Evolutionary conservation across 2,113 vertebrate genomes (phyloP).

Genomic region (Onychostoma macrolepis): DNA sequence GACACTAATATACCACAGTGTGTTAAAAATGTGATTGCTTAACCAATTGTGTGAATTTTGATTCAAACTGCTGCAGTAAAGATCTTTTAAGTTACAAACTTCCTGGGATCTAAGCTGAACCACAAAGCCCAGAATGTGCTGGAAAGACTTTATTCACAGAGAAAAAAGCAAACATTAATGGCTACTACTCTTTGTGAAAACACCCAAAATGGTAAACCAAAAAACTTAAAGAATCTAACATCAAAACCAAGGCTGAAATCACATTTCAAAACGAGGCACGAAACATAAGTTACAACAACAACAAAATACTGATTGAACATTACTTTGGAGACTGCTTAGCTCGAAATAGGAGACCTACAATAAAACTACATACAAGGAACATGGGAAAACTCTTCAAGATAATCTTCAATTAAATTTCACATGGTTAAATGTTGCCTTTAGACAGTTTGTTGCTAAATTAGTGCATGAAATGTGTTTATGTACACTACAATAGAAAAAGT

Average conservation of each 20-base stretch:
- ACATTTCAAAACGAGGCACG: not conserved
- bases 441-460: no score
- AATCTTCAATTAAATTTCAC: no score
- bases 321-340: no score
- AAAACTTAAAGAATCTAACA: not conserved
- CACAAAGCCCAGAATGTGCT: not conserved
- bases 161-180: not conserved
- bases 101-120: not conserved
- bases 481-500: no score
- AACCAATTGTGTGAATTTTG: not conserved
- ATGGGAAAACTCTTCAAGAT: no score
- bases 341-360: no score
- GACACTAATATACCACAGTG: not conserved
- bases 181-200: not conserved
- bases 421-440: no score
- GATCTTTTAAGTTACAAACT: not conserved
- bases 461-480: no score
- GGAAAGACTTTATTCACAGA: not conserved
- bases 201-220: not conserved
- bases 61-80: not conserved
- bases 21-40: not conserved
- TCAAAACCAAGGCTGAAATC: not conserved
- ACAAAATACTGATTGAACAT: not conserved
- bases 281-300: not conserved
- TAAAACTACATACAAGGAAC: no score